A percentile compares a stretch with the other conserved stretches of the same genome.
phyloP scores from a whole-genome alignment of 2,888 invertebrate species.

The Nysson spinosus region DNA sequence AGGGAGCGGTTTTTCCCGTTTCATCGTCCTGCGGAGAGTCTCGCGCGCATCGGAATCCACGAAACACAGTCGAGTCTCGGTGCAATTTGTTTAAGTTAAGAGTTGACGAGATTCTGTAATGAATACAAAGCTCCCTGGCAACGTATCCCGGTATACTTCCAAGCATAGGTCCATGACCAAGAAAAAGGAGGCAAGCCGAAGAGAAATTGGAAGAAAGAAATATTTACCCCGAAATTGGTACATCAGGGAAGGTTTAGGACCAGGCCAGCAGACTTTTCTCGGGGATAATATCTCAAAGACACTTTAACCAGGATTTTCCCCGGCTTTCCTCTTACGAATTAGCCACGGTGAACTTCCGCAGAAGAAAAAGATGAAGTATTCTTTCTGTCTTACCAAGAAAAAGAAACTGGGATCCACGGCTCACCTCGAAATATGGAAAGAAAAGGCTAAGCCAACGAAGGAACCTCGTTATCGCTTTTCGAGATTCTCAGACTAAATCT shows the following conservation, averaged over 20 bases:
- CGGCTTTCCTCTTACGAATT: constrained; percentile 36
- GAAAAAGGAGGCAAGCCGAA: neutral
- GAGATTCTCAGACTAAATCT: constrained; percentile 29
- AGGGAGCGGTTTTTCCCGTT: constrained; percentile 4
- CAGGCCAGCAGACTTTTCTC: constrained; percentile 5
- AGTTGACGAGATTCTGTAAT: constrained; percentile 66
- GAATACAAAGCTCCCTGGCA: constrained; percentile 67
- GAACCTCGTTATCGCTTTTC: constrained; percentile 41
- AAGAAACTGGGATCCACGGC: constrained; percentile 8
- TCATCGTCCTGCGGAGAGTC: neutral
- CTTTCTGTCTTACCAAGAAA: constrained; percentile 1
- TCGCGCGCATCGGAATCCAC: constrained; percentile 4
- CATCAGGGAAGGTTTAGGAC: constrained; percentile 38
- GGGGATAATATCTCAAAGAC: constrained; percentile 53
- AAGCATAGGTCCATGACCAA: neutral
- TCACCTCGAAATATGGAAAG: constrained; percentile 29
- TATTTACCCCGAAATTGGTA: constrained; percentile 67
- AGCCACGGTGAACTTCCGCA: constrained; percentile 16
- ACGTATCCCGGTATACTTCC: constrained; percentile 20
- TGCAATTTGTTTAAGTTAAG: constrained; percentile 71
- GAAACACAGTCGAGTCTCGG: constrained; percentile 34
- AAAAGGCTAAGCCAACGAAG: constrained; percentile 1
- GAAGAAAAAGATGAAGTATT: constrained; percentile 6
- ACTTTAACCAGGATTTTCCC: constrained; percentile 52
- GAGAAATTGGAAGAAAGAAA: constrained; percentile 63